Conservation (phyloP, 2,888 invertebrate species). For the Lycocerus yunnanus region DNA sequence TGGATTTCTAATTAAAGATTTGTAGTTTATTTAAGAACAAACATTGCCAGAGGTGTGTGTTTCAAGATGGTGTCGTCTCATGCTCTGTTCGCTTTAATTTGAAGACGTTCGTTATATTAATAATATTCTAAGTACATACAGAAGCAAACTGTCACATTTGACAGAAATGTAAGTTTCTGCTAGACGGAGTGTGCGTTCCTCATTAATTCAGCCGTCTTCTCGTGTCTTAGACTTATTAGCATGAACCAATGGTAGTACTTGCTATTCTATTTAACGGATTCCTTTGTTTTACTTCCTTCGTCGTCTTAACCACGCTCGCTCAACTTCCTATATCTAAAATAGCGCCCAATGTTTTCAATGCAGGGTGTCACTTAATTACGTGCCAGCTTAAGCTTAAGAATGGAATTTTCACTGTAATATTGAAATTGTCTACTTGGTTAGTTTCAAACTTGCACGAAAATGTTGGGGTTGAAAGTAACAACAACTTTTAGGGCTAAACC, state of each 20-base stretch:
- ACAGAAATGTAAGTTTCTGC: constrained; percentile 31
- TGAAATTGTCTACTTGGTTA: constrained; percentile 3
- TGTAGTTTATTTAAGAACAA: neutral
- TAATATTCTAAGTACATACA: constrained; percentile 29
- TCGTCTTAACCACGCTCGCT: constrained; percentile 40
- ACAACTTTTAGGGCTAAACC: neutral
- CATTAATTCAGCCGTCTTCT: constrained; percentile 55
- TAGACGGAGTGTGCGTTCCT: constrained; percentile 41
- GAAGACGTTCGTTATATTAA: constrained; percentile 23
- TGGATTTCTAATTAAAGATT: neutral
- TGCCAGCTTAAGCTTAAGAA: constrained; percentile 20
- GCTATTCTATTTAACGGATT: constrained; percentile 49
- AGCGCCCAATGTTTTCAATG: constrained; percentile 13
- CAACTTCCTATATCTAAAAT: constrained; percentile 33
- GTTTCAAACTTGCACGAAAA: constrained; percentile 6
- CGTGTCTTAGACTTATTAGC: constrained; percentile 53
- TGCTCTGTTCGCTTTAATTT: constrained; percentile 15
- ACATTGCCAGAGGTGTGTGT: neutral
- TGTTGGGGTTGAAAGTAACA: neutral
- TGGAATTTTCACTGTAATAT: constrained; percentile 21
- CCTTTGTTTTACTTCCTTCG: constrained; percentile 48
- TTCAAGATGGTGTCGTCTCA: constrained; percentile 13
- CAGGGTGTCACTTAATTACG: constrained; percentile 25
- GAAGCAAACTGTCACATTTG: constrained; percentile 31
- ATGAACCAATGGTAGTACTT: constrained; percentile 50